These are phyloP conservation scores for Lochmaea capreae DNA, from an alignment of 2,888 invertebrate species.

Conservation along the genomic window DNA sequence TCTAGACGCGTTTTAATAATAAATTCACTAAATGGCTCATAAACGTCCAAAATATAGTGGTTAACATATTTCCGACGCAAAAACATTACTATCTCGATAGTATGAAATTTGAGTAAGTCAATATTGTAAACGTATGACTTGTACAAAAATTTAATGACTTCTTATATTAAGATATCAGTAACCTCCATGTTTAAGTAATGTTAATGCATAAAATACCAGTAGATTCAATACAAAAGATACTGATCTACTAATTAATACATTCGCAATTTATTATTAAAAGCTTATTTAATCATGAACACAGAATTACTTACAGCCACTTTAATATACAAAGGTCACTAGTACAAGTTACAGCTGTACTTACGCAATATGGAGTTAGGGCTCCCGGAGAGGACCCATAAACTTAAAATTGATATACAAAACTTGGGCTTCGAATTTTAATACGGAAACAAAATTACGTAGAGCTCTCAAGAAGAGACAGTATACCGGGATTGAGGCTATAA, in stretches of 20 bases:
- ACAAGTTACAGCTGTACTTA: too few relatives aligned
- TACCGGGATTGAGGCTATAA: too few relatives aligned
- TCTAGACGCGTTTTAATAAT: neutral
- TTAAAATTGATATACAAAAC: too few relatives aligned
- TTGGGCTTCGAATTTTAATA: too few relatives aligned
- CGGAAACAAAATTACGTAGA: too few relatives aligned
- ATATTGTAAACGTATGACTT: neutral
- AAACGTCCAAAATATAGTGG: neutral
- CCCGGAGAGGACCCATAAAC: too few relatives aligned
- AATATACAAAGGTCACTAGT: too few relatives aligned
- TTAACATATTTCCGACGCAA: neutral
- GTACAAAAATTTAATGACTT: neutral
- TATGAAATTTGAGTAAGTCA: slow-evolving; percentile 1
- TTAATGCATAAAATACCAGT: neutral
- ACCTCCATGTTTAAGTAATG: neutral
- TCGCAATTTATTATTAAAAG: too few relatives aligned
- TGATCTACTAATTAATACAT: neutral
- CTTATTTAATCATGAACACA: too few relatives aligned
- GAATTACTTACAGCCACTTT: too few relatives aligned
- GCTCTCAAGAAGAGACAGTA: too few relatives aligned
- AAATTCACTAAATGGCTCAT: neutral
- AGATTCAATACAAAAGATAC: neutral
- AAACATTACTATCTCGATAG: neutral
- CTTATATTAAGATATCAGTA: slow-evolving; percentile 2
- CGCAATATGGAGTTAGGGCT: too few relatives aligned